Evolutionary conservation across 2,888 invertebrate genomes (phyloP).

Genomic region (Dolichopus griseipennis): DNA sequence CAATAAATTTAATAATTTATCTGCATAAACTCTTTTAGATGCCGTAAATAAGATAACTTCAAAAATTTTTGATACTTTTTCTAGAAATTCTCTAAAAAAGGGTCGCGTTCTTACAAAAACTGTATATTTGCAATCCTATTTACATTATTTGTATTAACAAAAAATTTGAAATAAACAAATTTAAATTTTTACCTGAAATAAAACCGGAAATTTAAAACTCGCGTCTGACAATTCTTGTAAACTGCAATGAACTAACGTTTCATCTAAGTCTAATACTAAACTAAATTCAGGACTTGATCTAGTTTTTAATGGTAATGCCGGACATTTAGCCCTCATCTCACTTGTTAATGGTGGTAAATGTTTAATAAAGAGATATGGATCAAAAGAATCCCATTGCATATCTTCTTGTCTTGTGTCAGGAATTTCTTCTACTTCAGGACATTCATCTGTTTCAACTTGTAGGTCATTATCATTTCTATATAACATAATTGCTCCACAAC

Average conservation of each 20-base stretch:
- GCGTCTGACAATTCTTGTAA: constrained; percentile 85
- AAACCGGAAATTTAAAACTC: constrained; percentile 86
- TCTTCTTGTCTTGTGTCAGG: constrained; percentile 26
- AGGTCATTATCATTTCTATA: constrained; percentile 20
- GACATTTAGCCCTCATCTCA: constrained; percentile 58
- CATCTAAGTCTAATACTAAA: constrained; percentile 68
- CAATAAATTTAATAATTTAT: constrained; percentile 81
- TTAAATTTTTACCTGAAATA: constrained; percentile 56
- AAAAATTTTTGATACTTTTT: constrained; percentile 74
- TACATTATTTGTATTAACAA: constrained; percentile 20
- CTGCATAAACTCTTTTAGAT: constrained; percentile 90
- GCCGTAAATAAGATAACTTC: constrained; percentile 95
- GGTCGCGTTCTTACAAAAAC: constrained; percentile 83
- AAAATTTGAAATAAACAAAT: not conserved
- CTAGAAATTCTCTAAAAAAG: constrained; percentile 83
- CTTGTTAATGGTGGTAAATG: constrained; percentile 74
- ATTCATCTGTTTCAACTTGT: constrained; percentile 25
- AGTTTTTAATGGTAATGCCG: constrained; percentile 80
- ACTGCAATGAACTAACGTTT: constrained; percentile 92
- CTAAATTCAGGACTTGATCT: constrained; percentile 89
- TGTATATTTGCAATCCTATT: constrained; percentile 82
- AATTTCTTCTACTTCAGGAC: constrained; percentile 28
- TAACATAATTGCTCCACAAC: constrained; percentile 19
- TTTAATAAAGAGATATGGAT: constrained; percentile 86
- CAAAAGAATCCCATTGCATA: constrained; percentile 67